These are phyloP conservation scores for Casuarius casuarius DNA, from an alignment of 2,113 vertebrate species.

Conservation along the genomic window DNA sequence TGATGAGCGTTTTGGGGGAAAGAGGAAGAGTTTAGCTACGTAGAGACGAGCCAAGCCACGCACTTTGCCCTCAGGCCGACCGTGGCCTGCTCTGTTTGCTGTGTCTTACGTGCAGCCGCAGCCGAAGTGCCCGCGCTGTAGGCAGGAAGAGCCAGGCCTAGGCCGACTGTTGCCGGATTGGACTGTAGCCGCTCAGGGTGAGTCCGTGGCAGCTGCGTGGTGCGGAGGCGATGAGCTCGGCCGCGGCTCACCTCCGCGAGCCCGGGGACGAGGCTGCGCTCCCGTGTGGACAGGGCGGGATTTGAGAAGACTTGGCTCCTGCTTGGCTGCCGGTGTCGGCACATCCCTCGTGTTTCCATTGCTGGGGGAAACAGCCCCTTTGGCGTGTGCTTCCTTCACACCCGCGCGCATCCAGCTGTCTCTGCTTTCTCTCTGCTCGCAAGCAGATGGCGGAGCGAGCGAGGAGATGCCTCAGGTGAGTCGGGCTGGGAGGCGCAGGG, in stretches of 20 bases:
- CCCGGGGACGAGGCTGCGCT: rapidly evolving
- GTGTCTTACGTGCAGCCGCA: background rate
- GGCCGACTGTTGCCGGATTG: background rate
- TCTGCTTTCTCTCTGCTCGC: background rate
- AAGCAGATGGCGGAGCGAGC: slow-evolving; percentile 12
- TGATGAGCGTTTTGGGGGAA: background rate
- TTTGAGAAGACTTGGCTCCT: background rate
- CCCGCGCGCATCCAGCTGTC: background rate
- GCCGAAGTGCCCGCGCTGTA: background rate
- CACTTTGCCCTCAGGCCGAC: background rate
- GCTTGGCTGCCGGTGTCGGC: background rate
- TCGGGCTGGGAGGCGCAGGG: background rate
- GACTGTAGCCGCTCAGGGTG: background rate
- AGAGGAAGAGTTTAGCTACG: background rate
- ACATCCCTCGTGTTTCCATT: background rate
- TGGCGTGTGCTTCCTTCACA: background rate
- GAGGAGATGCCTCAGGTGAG: slow-evolving; percentile 46
- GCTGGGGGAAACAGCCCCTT: slow-evolving; percentile 3
- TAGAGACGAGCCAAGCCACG: background rate
- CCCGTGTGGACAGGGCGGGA: rapidly evolving
- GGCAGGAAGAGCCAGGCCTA: background rate
- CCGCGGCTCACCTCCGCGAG: background rate
- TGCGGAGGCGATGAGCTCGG: background rate
- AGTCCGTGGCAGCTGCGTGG: rapidly evolving
- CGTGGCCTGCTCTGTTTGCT: background rate